phyloP scores from a whole-genome alignment of 2,888 invertebrate genomes.

The Belgica antarctica region DNA sequence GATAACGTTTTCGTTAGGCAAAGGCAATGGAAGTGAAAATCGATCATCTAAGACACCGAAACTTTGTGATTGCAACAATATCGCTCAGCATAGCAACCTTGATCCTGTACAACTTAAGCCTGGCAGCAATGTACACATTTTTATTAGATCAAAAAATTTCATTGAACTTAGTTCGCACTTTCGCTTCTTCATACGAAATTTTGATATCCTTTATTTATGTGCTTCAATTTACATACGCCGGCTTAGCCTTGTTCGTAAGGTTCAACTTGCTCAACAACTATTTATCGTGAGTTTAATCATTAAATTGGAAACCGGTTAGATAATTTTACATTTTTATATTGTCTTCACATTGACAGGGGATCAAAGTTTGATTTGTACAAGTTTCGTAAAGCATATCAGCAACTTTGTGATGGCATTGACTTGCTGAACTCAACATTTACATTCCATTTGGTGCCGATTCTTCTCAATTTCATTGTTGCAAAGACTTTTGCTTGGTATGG shows the following conservation, averaged over 20 bases:
- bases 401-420: not conserved
- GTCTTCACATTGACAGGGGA: no score
- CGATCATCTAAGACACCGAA: not conserved
- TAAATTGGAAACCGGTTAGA: no score
- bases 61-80: not conserved
- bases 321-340: no score
- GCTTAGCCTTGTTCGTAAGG: not conserved
- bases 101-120: not conserved
- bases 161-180: not conserved
- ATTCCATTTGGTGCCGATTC: not conserved
- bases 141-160: not conserved
- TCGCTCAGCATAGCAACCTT: not conserved
- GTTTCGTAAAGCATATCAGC: no score
- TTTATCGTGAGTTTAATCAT: not conserved
- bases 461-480: no score
- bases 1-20: no score
- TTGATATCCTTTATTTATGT: not conserved
- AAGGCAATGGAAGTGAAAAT: no score
- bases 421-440: not conserved
- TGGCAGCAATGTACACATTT: not conserved
- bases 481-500: no score
- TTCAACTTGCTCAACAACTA: not conserved
- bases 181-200: not conserved
- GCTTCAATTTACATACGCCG: not conserved
- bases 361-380: not conserved